These are phyloP conservation scores for Polymixis lichenea DNA, from an alignment of 2,888 invertebrate species.

Conservation along the genomic window DNA sequence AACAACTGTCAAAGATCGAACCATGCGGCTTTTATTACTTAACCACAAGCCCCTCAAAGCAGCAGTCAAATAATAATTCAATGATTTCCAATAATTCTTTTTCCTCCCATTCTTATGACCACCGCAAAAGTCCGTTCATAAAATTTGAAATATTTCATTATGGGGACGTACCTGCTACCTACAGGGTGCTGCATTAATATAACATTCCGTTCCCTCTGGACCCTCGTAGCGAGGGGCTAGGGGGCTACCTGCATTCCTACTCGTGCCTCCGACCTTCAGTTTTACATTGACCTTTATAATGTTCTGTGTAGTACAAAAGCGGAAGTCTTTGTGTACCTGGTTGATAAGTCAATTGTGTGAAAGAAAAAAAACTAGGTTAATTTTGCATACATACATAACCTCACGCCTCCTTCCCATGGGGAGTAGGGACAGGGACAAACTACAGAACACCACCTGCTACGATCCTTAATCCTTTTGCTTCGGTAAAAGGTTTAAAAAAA, in stretches of 20 bases:
- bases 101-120: not conserved
- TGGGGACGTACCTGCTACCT: slow-evolving; percentile 21
- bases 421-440: not conserved
- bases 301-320: not conserved
- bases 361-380: not conserved
- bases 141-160: slow-evolving; percentile 59
- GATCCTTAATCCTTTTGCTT: not conserved
- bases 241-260: slow-evolving; percentile 42
- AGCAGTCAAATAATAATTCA: not conserved
- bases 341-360: not conserved
- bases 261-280: slow-evolving; percentile 13
- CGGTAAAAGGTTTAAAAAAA: too few species aligned
- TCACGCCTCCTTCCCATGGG: not conserved
- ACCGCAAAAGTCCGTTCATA: not conserved
- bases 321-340: not conserved
- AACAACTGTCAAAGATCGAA: too few species aligned
- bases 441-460: not conserved
- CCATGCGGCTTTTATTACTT: too few species aligned
- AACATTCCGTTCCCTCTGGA: slow-evolving; percentile 53
- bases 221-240: slow-evolving; percentile 21
- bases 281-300: slow-evolving; percentile 29
- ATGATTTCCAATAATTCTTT: slow-evolving; percentile 1
- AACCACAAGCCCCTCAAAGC: too few species aligned
- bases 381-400: not conserved
- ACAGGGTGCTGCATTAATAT: slow-evolving; percentile 58